Conservation (phyloP, 2,113 vertebrate genomes). For the Lonchura striata region DNA sequence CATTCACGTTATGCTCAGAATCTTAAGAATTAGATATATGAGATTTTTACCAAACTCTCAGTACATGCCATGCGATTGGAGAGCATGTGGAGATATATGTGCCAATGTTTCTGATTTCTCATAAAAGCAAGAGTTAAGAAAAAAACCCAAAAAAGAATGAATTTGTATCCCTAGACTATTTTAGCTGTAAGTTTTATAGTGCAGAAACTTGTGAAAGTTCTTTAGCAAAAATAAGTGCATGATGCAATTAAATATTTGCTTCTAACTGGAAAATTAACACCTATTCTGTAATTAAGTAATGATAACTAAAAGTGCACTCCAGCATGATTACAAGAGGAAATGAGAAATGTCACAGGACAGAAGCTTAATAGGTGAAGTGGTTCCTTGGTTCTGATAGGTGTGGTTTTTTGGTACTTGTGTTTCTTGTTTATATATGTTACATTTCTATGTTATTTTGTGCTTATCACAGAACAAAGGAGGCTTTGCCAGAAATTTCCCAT, state of each 20-base stretch:
- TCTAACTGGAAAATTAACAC: constrained; percentile 1
- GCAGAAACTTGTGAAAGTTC: not conserved
- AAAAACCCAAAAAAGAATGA: not conserved
- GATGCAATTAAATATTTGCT: not conserved
- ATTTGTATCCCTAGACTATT: not conserved
- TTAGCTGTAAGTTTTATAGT: fast-evolving
- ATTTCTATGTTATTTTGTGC: not conserved
- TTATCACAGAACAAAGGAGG: not conserved
- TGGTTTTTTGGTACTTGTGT: not conserved
- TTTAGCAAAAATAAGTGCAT: not conserved
- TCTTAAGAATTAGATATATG: not conserved
- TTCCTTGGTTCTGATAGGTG: fast-evolving
- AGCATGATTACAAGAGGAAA: not conserved
- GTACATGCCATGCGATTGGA: not conserved
- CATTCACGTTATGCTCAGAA: not conserved
- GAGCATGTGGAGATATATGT: fast-evolving
- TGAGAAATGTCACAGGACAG: not conserved
- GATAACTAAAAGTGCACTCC: not conserved
- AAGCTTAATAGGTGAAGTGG: not conserved
- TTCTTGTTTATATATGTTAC: not conserved
- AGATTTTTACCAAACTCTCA: not conserved
- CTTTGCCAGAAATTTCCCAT: not conserved
- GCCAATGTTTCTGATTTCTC: not conserved
- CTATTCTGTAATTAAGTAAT: not conserved
- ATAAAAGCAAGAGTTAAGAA: not conserved